Percentiles rank a stretch among this genome's conserved stretches.
These are phyloP conservation scores for Heteractis magnifica DNA, from an alignment of 92 coral and sea anemone genomes.

Conservation along the genomic window DNA sequence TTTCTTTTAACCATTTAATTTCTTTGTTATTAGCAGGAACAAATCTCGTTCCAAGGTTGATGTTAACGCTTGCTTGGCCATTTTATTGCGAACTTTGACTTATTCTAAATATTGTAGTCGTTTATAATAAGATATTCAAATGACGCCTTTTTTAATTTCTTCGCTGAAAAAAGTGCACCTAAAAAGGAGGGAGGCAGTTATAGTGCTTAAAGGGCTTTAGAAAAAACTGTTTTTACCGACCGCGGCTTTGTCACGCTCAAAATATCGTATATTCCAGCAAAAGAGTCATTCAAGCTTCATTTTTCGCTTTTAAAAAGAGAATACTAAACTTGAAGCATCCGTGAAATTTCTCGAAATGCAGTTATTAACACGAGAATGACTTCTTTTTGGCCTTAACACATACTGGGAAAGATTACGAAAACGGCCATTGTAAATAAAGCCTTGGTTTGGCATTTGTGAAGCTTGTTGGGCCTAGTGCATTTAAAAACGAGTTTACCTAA, in stretches of 20 bases:
- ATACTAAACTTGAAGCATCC: neutral
- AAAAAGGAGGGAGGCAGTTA: neutral
- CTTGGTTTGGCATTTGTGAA: constrained; percentile 9
- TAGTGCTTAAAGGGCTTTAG: constrained; percentile 9
- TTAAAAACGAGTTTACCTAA: no score
- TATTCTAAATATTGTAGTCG: neutral
- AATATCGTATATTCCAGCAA: neutral
- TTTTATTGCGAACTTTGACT: neutral
- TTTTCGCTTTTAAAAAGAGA: neutral
- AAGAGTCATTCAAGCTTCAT: neutral
- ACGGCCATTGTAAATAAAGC: constrained; percentile 17
- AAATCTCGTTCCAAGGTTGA: constrained; percentile 3
- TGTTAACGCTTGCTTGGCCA: neutral
- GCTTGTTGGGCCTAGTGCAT: neutral
- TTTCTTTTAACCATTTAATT: constrained; percentile 3
- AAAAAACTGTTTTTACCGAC: constrained; percentile 6
- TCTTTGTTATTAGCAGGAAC: neutral
- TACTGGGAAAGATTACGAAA: neutral
- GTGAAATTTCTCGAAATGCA: neutral
- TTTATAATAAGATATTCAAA: constrained; percentile 5
- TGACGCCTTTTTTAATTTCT: neutral
- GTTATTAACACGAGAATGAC: neutral
- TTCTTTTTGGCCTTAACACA: neutral
- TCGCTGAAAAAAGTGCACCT: neutral
- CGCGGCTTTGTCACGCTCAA: constrained; percentile 14